Base-by-base conservation (phyloP, 2,113 vertebrate genomes). In the Ranitomeya variabilis region DNA sequence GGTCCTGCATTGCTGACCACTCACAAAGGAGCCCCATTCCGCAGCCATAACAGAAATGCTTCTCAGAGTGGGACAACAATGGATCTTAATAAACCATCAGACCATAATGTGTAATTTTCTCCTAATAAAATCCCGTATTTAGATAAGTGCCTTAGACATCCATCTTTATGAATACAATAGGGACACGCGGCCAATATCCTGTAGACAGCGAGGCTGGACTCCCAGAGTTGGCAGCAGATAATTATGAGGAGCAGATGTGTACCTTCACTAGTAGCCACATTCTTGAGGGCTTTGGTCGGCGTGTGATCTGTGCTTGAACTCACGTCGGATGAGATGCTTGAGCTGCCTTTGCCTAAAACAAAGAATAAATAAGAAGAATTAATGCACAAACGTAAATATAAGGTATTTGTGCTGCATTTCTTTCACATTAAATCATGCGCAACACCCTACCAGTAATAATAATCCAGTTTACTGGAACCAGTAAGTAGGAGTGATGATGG, bases 251-350 rank as follows among this genome's bases (percentile, higher is more conserved):
- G 92, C 95, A 97, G 95, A 95, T 95, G 95, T 96, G 91, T 97
- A 99, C 98, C 98, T 99, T 99, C 98, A 86, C 95, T 99, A 95
- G 97, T 96, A 94, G 97, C 96, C 91, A 95, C 98, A 99, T 99
- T 99, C 95, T 96, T 99, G 91, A 95, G 96, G 92, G 97, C 96
- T 97, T 97, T 98, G 90, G 97, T 99, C 31, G 98, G 96, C 7
- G 98, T 99, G 93, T 98, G 98, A 96, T 99, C 98, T 51, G 98
- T 99, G 94, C 98, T 97, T 90, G 98, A 99, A 94, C 98, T 99
- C 95, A 99, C 96, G 96, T 99, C 98, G 92, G 98, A 99, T 93
- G 98, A 99, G 96, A 99, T 97, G 96, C 98, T 99, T 94, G 98
- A 99, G 95, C 98, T 99, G 93, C 97, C 97, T 96, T 99, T 99